Percentiles rank a stretch among this genome's conserved stretches.
phyloP scores from a whole-genome alignment of 2,797 vertebrate genomes.

The Spondyliosoma cantharus region DNA sequence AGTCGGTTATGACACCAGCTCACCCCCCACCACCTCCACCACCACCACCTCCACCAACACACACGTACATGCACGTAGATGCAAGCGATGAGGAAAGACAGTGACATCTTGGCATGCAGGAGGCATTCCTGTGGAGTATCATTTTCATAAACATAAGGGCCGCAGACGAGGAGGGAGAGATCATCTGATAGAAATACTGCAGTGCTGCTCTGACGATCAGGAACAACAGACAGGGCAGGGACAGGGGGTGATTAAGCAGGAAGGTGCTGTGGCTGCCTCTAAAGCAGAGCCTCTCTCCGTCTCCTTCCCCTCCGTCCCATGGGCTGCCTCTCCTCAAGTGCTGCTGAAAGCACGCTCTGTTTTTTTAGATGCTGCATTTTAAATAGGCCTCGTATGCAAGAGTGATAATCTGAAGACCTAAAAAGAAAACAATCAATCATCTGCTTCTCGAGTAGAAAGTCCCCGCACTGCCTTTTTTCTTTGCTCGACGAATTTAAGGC shows the following conservation, averaged over 20 bases:
- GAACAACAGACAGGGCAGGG: conserved; percentile 79
- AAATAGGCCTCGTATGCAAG: conserved; percentile 42
- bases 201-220: conserved; percentile 78
- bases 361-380: conserved; percentile 42
- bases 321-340: conserved; percentile 54
- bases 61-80: conserved; percentile 60
- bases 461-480: not conserved
- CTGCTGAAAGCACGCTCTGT: conserved; percentile 50
- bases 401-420: conserved; percentile 18
- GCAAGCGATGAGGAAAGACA: conserved; percentile 79
- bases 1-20: conserved; percentile 53
- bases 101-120: conserved; percentile 83
- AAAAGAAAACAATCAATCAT: conserved; percentile 5
- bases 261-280: conserved; percentile 74
- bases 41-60: conserved; percentile 4
- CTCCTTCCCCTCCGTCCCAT: conserved; percentile 55
- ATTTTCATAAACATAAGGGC: conserved; percentile 85
- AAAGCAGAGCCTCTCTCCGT: conserved; percentile 58
- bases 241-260: conserved; percentile 76
- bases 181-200: conserved; percentile 83
- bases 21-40: conserved; percentile 14
- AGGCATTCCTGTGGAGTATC: conserved; percentile 84
- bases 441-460: conserved; percentile 15
- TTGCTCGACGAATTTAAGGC: not conserved
- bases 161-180: conserved; percentile 80